Evolutionary conservation across 2,888 invertebrate species (phyloP).

Genomic region (Stenodema calcarata): DNA sequence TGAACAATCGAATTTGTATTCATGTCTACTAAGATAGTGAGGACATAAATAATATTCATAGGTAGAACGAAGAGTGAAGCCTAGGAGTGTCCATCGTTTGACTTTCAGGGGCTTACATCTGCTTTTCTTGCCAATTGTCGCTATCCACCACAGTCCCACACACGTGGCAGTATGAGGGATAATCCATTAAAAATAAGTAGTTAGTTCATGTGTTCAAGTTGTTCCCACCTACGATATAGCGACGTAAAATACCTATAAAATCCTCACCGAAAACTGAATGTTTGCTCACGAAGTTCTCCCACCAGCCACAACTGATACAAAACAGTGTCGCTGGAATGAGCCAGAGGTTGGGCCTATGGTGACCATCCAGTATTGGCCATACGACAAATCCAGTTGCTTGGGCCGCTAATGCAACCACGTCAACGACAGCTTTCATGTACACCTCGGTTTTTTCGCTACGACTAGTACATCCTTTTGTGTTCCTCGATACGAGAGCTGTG

Average conservation of each 20-base stretch:
- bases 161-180: too few species aligned
- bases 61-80: too few species aligned
- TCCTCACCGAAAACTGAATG: slow-evolving; percentile 79
- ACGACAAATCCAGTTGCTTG: slow-evolving; percentile 91
- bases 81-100: too few species aligned
- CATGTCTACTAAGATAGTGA: too few species aligned
- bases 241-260: neutral
- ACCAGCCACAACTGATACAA: slow-evolving; percentile 92
- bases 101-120: too few species aligned
- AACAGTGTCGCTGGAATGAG: slow-evolving; percentile 84
- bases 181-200: too few species aligned
- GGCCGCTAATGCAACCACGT: slow-evolving; percentile 83
- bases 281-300: slow-evolving; percentile 95
- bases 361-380: slow-evolving; percentile 83
- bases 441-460: slow-evolving; percentile 59
- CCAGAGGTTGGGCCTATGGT: slow-evolving; percentile 74
- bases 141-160: too few species aligned
- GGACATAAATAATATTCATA: too few species aligned
- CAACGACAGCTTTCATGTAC: slow-evolving; percentile 73
- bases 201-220: too few species aligned
- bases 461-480: slow-evolving; percentile 70
- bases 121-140: too few species aligned
- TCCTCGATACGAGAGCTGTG: slow-evolving; percentile 78
- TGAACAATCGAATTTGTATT: too few species aligned
- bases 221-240: too few species aligned